Evolutionary conservation across 2,113 vertebrate genomes (phyloP), one percentile per base, ranked within the genome.

Genomic region (Pipa parva): DNA sequence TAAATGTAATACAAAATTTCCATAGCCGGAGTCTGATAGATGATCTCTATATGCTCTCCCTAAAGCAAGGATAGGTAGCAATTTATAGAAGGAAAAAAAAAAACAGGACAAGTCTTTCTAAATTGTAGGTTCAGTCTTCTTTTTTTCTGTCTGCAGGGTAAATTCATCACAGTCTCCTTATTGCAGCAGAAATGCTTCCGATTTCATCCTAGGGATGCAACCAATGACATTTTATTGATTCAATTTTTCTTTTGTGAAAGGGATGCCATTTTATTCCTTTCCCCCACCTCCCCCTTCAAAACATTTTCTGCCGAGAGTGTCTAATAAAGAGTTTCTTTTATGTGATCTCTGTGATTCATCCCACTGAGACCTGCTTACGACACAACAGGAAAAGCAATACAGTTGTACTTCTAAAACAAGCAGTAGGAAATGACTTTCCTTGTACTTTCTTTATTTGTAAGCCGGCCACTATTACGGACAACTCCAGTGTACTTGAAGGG

Each of bases 41-140:
- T 54, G 21, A 36, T 36, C 49, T 37, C 21, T 8, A 24, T 27
- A 37, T 5, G 39, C 17, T 54, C 33, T 63, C 48, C 62, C 62
- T 54, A 54, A 54, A 63, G 62, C 62, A 13, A 63, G 48, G 52
- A 63, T 51, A 48, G 36, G 26, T 37, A 54, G 62, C 62, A 54
- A 39, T 42, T 54, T 46, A 52, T 54, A 63, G 33, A 24, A n/a
- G n/a, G n/a, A n/a, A n/a, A n/a, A n/a, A n/a, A n/a, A n/a, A 63
- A 63, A 63, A 63, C 27, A 39, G 49, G 62, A 28, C 62, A 39
- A 52, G 62, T 63, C 62, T 63, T 63, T 63, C 37, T 63, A 63
- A 52, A 50, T 37, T 27, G 52, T 54, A 33, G 52, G 52, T 63
- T 63, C 52, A 27, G 62, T 27, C 29, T 51, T 63, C 37, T 52